phyloP scores from a whole-genome alignment of 2,113 vertebrate species.

The Anguilla japonica region DNA sequence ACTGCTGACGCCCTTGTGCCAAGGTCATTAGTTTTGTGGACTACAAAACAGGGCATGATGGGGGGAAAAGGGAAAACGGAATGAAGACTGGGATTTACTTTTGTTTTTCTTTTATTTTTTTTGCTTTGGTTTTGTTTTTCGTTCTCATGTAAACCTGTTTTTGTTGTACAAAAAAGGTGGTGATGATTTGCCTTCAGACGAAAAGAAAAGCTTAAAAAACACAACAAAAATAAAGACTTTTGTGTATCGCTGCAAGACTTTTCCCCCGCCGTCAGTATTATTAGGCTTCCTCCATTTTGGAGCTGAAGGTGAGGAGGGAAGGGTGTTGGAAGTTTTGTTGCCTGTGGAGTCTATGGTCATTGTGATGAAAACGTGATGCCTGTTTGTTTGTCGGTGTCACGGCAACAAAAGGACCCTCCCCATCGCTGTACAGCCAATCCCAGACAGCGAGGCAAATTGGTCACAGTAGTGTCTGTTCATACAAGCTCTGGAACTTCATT shows the following conservation, averaged over 20 bases:
- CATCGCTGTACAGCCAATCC: neutral
- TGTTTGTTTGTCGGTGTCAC: neutral
- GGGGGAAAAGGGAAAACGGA: constrained; percentile 55
- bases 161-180: constrained; percentile 79
- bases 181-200: constrained; percentile 77
- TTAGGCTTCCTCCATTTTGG: neutral
- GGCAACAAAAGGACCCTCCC: neutral
- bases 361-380: neutral
- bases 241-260: constrained; percentile 74
- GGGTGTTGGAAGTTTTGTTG: neutral
- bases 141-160: constrained; percentile 76
- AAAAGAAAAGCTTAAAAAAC: constrained; percentile 48
- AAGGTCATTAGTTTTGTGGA: constrained; percentile 59
- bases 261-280: neutral
- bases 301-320: neutral
- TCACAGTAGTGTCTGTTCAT: neutral
- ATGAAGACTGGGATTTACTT: neutral
- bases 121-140: constrained; percentile 45
- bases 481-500: neutral
- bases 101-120: constrained; percentile 37
- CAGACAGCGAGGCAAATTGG: neutral
- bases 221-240: constrained; percentile 76
- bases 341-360: neutral
- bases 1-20: constrained; percentile 62
- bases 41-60: constrained; percentile 71